These are phyloP conservation scores for Gymnocephalus cernua DNA, from an alignment of 2,113 vertebrate species.

Conservation along the genomic window DNA sequence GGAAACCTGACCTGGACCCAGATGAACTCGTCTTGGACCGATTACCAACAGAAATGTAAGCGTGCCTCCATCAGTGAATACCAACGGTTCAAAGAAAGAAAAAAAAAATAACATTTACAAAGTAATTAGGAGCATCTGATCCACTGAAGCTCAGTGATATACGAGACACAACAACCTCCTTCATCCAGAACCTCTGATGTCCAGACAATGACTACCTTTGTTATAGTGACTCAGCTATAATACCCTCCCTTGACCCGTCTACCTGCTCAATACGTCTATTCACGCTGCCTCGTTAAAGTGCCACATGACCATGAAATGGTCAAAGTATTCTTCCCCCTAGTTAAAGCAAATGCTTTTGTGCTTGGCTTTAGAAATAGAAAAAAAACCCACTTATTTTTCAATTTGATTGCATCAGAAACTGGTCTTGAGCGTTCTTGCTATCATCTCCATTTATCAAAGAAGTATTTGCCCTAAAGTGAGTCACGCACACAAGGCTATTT, in stretches of 20 bases:
- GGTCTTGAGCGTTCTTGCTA: background rate
- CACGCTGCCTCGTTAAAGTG: conserved; percentile 48
- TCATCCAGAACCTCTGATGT: conserved; percentile 40
- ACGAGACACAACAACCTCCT: conserved; percentile 55
- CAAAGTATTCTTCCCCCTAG: conserved; percentile 3
- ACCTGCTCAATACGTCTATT: conserved; percentile 80
- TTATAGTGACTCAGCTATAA: conserved; percentile 64
- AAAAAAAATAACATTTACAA: conserved; percentile 21
- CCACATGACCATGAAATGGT: conserved; percentile 45
- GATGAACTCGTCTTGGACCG: conserved; percentile 81
- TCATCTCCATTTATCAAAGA: conserved; percentile 7
- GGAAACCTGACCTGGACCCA: conserved; percentile 82
- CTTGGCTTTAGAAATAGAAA: background rate
- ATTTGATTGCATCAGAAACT: background rate
- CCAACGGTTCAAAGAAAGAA: background rate
- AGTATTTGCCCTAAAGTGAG: background rate
- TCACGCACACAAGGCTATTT: background rate
- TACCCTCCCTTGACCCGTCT: conserved; percentile 21
- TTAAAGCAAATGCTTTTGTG: background rate
- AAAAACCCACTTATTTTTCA: background rate
- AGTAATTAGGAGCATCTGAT: conserved; percentile 54
- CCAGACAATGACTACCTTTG: conserved; percentile 79
- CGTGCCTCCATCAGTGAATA: conserved; percentile 18
- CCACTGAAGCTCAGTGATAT: conserved; percentile 54
- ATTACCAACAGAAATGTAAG: conserved; percentile 90